These are phyloP conservation scores for Gallinago paraguaiae DNA, from an alignment of 2,113 vertebrate species.

Conservation along the genomic window DNA sequence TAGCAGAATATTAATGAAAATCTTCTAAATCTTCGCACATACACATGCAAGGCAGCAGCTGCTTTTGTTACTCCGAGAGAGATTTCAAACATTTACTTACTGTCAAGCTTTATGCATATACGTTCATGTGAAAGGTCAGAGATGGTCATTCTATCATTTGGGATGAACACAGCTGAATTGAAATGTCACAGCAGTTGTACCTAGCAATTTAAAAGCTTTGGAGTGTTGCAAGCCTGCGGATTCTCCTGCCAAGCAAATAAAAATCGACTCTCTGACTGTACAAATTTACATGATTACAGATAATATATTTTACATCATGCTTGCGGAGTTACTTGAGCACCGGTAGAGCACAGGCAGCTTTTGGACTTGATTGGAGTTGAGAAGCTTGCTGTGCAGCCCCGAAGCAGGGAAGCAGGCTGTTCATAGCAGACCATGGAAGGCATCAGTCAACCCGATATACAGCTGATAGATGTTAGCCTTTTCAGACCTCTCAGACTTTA, in stretches of 20 bases:
- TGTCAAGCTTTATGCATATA: conserved; percentile 3
- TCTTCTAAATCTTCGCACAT: conserved; percentile 41
- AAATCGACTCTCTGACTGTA: conserved; percentile 54
- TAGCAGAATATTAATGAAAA: conserved; percentile 59
- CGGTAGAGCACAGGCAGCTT: background rate
- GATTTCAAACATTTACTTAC: conserved; percentile 62
- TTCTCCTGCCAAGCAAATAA: conserved; percentile 64
- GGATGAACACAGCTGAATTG: conserved; percentile 53
- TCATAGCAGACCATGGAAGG: background rate
- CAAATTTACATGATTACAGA: conserved; percentile 69
- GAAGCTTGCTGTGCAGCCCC: conserved; percentile 49
- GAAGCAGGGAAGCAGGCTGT: background rate
- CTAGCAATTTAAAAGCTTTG: conserved; percentile 62
- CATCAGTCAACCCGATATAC: background rate
- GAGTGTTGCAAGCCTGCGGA: conserved; percentile 47
- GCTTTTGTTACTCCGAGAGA: conserved; percentile 18
- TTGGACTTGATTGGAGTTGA: conserved; percentile 52
- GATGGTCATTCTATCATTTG: conserved; percentile 50
- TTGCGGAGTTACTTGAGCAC: conserved; percentile 45
- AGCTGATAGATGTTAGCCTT: background rate
- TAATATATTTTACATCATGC: conserved; percentile 59
- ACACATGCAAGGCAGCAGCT: background rate
- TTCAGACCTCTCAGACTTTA: background rate
- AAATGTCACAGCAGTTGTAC: conserved; percentile 67
- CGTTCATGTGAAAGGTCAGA: conserved; percentile 55